Evolutionary conservation across 2,113 vertebrate species (phyloP), one percentile per base, ranked within the genome.

Genomic region (Aphyosemion australe): DNA sequence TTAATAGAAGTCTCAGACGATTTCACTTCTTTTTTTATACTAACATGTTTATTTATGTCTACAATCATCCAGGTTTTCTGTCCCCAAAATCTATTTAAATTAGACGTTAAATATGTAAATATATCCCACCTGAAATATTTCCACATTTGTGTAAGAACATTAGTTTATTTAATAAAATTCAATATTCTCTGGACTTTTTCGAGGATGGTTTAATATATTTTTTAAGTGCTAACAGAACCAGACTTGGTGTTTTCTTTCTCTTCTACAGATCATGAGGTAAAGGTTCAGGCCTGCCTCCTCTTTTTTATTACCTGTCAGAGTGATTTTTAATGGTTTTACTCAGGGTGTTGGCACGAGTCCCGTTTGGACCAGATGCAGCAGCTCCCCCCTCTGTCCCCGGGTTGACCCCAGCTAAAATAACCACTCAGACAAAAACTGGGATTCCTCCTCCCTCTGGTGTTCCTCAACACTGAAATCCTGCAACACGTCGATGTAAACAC

Each of bases 361-460:
- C 3, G 34, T 26, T 26, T 26, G 26, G 26, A 26, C 26, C 26
- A 26, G 26, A 37, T 37, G 34, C 34, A 31, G 46, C 46, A 34
- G 45, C 68, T 61, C 83, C 82, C 69, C 79, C 71, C 70, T 41
- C 31, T 85, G 76, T 84, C 78, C 80, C 72, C 48, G 19, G 21
- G 13, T 65, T 61, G 53, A 62, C 48, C 46, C 12, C 39, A 59
- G 57, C 48, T 52, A 15, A 32, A 32, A 32, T 32, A 32, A 32
- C 32, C 32, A 32, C 32, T 5, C 32, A 32, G 32, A 50, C 31
- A 21, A 69, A 26, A 51, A 43, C 16, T 4, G 52, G 59, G 58
- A 19, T 8, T 12, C 50, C 51, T 42, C 41, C 57, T 31, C 15
- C 16, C 21, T 26, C 14, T 11, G 16, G 18, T 13, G 8, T 16